Conservation (phyloP, 2,797 vertebrate species). For the Artibeus jamaicensis region DNA sequence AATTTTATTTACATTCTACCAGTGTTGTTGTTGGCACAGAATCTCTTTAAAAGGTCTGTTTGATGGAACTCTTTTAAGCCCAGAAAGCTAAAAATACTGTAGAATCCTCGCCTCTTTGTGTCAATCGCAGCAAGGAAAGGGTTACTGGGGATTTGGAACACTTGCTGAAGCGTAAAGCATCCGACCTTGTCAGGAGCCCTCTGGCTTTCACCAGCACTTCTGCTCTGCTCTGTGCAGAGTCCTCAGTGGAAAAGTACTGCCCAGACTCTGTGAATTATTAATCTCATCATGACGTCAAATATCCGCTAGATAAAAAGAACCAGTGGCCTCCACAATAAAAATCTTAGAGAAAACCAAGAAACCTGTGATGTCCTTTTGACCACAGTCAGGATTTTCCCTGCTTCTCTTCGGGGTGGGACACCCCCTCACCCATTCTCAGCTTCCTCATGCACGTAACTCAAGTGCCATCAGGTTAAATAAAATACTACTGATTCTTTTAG, state of each 20-base stretch:
- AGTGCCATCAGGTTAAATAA: not conserved
- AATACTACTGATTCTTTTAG: not conserved
- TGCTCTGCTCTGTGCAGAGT: constrained; percentile 67
- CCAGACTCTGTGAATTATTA: constrained; percentile 84
- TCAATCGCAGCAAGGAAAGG: not conserved
- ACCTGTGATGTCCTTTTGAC: not conserved
- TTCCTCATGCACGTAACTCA: not conserved
- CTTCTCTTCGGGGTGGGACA: not conserved
- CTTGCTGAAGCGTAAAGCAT: not conserved
- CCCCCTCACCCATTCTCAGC: not conserved
- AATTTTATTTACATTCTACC: constrained; percentile 31
- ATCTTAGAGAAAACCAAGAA: constrained; percentile 58
- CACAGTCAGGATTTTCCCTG: not conserved
- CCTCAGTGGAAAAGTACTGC: constrained; percentile 83
- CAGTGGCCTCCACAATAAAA: constrained; percentile 62
- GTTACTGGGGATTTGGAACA: not conserved
- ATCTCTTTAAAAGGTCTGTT: not conserved
- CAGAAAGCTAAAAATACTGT: not conserved
- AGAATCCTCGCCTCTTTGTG: not conserved
- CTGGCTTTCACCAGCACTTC: constrained; percentile 67
- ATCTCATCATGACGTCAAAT: constrained; percentile 84
- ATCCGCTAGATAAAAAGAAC: constrained; percentile 78
- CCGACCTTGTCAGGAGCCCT: constrained; percentile 42
- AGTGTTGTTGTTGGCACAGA: not conserved
- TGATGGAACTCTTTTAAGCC: not conserved